A percentile compares a stretch with the other conserved stretches of the same genome.
phyloP scores from a whole-genome alignment of 1,140 invertebrate species.

The Pseudomyrmex pallidus region DNA sequence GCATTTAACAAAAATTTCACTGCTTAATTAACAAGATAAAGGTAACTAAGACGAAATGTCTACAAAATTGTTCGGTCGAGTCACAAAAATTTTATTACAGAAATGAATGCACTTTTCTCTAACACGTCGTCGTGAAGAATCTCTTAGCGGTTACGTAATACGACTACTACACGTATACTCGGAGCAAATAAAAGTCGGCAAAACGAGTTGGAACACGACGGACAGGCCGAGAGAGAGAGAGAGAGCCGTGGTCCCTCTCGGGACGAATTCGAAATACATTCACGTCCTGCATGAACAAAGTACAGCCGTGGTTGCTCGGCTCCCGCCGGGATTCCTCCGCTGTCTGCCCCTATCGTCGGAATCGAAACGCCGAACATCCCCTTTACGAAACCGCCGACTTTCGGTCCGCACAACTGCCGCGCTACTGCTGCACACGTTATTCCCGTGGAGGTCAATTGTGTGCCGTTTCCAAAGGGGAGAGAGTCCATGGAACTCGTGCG shows the following conservation, averaged over 20 bases:
- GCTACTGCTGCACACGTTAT: slow-evolving; percentile 11
- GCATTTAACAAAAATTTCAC: no score
- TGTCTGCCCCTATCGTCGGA: background rate
- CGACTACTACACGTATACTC: background rate
- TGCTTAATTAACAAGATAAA: background rate
- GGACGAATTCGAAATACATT: slow-evolving; percentile 54
- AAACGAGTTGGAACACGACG: background rate
- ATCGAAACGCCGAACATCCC: slow-evolving; percentile 39
- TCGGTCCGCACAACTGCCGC: slow-evolving; percentile 10
- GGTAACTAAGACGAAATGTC: background rate
- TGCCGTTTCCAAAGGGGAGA: background rate
- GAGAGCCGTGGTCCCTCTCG: background rate
- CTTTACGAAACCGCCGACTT: slow-evolving; percentile 37
- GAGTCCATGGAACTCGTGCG: slow-evolving; percentile 10
- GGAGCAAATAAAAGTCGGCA: slow-evolving; percentile 18
- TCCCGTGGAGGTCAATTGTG: slow-evolving; percentile 17
- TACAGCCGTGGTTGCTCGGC: slow-evolving; percentile 22
- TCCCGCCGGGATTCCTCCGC: slow-evolving; percentile 37
- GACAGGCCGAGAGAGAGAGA: slow-evolving; percentile 6
- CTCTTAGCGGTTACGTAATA: slow-evolving; percentile 30
- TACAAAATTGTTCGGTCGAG: background rate
- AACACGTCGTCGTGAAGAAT: background rate
- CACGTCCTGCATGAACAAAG: slow-evolving; percentile 49
- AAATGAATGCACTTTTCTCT: background rate
- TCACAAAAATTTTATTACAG: background rate